Percentiles rank a stretch among this genome's conserved stretches.
phyloP scores from a whole-genome alignment of 2,113 vertebrate genomes.

The Petrocephalus microphthalmus region DNA sequence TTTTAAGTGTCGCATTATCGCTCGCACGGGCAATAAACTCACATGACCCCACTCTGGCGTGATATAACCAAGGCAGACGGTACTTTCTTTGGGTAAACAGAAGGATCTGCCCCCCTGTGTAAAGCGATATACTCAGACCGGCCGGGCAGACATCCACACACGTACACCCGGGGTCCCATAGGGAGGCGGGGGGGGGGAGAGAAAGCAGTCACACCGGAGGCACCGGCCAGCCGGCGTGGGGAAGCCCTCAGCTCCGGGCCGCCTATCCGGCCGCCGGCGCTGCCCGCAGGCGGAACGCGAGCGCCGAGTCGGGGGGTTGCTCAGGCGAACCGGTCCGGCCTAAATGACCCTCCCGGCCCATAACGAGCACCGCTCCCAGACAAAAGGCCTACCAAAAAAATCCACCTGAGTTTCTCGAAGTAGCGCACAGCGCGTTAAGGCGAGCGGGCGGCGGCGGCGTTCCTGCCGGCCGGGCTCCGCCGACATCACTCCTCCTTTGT shows the following conservation, averaged over 20 bases:
- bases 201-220: not conserved
- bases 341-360: slow-evolving; percentile 13
- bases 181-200: not conserved
- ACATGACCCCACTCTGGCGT: not conserved
- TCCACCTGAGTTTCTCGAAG: not conserved
- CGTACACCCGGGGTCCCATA: not conserved
- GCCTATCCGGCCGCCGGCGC: not conserved
- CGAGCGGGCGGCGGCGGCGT: not conserved
- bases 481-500: slow-evolving; percentile 10
- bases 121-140: not conserved
- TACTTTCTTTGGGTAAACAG: not conserved
- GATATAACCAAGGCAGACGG: not conserved
- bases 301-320: not conserved
- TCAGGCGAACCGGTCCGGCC: not conserved
- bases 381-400: slow-evolving; percentile 8
- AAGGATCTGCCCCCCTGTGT: not conserved
- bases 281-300: not conserved
- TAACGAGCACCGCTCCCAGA: slow-evolving; percentile 10
- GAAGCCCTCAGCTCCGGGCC: not conserved
- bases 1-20: not conserved
- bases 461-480: not conserved
- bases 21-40: not conserved
- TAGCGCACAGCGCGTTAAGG: not conserved
- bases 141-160: not conserved
- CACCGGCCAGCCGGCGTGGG: not conserved